These are phyloP conservation scores for Bergia puertoricense DNA, from an alignment of 92 coral and sea anemone species.

Conservation along the genomic window DNA sequence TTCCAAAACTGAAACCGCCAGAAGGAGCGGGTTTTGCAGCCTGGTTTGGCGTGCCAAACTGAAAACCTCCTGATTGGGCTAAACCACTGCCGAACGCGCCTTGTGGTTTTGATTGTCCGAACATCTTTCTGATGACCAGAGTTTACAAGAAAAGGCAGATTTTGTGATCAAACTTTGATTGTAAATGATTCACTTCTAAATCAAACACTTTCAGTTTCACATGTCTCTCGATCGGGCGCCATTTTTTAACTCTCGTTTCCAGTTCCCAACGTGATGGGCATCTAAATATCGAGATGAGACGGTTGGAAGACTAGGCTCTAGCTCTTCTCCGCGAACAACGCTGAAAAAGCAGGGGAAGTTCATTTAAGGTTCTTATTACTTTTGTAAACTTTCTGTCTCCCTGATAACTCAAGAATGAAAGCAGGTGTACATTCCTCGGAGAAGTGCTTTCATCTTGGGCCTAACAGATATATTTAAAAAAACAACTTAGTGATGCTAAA, in stretches of 20 bases:
- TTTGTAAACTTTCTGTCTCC: too few species aligned
- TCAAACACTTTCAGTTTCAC: not conserved
- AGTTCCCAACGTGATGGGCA: not conserved
- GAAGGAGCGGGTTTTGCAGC: slow-evolving; percentile 8
- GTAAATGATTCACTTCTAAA: not conserved
- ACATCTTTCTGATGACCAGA: not conserved
- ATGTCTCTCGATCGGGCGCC: not conserved
- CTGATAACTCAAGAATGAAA: too few species aligned
- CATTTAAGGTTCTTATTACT: too few species aligned
- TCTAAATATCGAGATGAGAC: too few species aligned
- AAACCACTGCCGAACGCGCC: slow-evolving; percentile 6
- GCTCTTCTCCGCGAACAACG: not conserved
- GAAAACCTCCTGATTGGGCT: slow-evolving; percentile 8
- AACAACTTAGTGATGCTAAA: too few species aligned
- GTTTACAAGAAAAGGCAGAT: not conserved
- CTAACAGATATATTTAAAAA: too few species aligned
- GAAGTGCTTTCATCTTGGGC: too few species aligned
- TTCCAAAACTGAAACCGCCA: slow-evolving; percentile 19
- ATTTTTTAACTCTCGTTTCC: not conserved
- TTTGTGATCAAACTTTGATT: not conserved
- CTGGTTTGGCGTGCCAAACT: slow-evolving; percentile 7
- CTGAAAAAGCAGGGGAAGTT: too few species aligned
- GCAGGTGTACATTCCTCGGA: too few species aligned
- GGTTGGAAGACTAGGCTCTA: not conserved
- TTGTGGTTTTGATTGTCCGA: not conserved